phyloP scores from a whole-genome alignment of 2,797 vertebrate species.

The Odontamblyopus rebecca region DNA sequence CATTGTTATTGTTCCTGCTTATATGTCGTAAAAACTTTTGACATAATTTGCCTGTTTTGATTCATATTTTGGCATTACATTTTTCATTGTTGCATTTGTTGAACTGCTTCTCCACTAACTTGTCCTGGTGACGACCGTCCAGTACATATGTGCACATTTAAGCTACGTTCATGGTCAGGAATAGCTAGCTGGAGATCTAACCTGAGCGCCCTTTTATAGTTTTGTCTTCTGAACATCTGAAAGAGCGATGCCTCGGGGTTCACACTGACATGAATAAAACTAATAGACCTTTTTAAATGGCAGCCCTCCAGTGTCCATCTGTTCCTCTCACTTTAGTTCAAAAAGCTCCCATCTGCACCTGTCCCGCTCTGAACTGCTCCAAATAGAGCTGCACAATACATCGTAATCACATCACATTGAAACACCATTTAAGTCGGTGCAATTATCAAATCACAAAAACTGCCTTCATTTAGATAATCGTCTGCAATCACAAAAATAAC shows the following conservation, averaged over 20 bases:
- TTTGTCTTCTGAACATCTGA: neutral
- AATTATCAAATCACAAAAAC: no score
- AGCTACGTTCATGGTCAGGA: neutral
- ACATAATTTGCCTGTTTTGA: no score
- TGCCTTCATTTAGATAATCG: no score
- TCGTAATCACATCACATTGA: no score
- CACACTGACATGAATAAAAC: neutral
- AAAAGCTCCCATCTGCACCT: conserved; percentile 8
- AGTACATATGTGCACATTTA: no score
- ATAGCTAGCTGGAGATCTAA: neutral
- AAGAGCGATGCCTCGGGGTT: neutral
- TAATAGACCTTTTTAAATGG: conserved; percentile 10
- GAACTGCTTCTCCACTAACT: neutral
- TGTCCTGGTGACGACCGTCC: neutral
- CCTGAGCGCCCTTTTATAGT: neutral
- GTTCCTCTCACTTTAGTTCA: conserved; percentile 6
- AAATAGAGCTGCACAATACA: neutral
- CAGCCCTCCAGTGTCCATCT: conserved; percentile 19
- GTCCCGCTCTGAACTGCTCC: neutral
- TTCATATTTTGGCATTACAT: neutral
- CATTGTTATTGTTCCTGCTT: no score
- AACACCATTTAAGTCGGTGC: no score
- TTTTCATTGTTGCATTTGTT: no score
- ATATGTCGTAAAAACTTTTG: no score
- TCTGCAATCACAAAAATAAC: no score